These are phyloP conservation scores for Sinelater perroti DNA, from an alignment of 2,888 invertebrate species.

Conservation along the genomic window DNA sequence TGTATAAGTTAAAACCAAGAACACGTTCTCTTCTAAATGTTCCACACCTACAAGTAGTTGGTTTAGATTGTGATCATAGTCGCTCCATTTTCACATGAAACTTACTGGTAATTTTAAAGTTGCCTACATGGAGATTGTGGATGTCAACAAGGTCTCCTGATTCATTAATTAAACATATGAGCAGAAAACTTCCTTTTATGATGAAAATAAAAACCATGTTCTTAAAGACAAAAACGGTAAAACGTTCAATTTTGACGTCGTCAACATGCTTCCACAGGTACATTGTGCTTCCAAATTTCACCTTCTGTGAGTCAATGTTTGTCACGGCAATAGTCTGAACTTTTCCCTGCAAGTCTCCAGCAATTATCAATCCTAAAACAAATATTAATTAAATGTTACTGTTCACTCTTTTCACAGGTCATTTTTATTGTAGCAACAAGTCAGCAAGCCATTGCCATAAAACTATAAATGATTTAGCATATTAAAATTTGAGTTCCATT, in stretches of 20 bases:
- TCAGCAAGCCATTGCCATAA: no score
- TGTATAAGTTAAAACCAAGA: slow-evolving; percentile 49
- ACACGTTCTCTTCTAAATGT: slow-evolving; percentile 46
- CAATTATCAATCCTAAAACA: slow-evolving; percentile 44
- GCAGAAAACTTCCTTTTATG: slow-evolving; percentile 49
- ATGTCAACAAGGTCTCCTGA: slow-evolving; percentile 49
- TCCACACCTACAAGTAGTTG: slow-evolving; percentile 52
- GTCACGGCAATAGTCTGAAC: slow-evolving; percentile 48
- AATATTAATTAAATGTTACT: background rate
- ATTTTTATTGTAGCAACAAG: no score
- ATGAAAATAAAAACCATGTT: slow-evolving; percentile 47
- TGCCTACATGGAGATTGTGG: slow-evolving; percentile 46
- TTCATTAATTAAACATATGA: slow-evolving; percentile 49
- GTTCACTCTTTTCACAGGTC: background rate
- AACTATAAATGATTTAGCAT: no score
- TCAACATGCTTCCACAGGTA: slow-evolving; percentile 48
- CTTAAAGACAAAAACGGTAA: slow-evolving; percentile 46
- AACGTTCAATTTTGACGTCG: slow-evolving; percentile 48
- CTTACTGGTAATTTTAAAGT: slow-evolving; percentile 52
- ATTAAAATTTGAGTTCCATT: no score
- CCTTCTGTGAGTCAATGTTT: slow-evolving; percentile 43
- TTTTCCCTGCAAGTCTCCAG: slow-evolving; percentile 51
- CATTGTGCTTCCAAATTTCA: slow-evolving; percentile 39
- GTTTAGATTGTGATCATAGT: no score
- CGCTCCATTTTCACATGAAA: no score